Base-by-base conservation (phyloP, 2,888 invertebrate genomes). In the Orgyia antiqua region DNA sequence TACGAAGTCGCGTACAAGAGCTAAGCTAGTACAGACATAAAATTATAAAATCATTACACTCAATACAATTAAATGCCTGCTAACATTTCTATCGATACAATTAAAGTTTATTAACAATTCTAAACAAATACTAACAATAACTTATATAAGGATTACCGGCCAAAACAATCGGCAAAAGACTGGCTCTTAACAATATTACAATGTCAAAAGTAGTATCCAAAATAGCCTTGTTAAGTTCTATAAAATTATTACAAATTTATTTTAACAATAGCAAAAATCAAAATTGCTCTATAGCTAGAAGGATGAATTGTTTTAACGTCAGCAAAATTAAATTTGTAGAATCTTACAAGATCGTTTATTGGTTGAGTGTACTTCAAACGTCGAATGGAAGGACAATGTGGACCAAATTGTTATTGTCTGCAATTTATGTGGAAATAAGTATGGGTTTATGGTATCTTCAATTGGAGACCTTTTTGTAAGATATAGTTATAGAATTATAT, bases 381-480 rank as follows among this genome's bases (percentile, higher is more conserved):
- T 62, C 63, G 47, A 59, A 42, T 45, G 37, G 45, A 46, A 47
- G 61, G 58, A 58, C 59, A 55, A 52, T 42, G 48, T 45, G 37
- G 45, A 43, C 47, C 46, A 56, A 58, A 68, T 61, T 65, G 68
- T 61, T 64, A 67, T 60, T 58, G 55, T 62, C 66, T 58, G 60
- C 56, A 56, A 64, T 68, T 69, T 68, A 69, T 68, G 60, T 45
- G 57, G 46, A 52, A 56, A 55, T 60, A 63, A 64, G 68, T 60
- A 58, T 57, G 56, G 57, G 53, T 59, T 65, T 62, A 65, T 61
- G 57, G 56, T 57, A 50, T 52, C 57, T 57, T 51, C 60, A 61
- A 59, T 54, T 58, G 50, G 44, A 27, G 42, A 37, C 46, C 44
- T 47, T 46, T 45, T 29, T 31, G 36, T 45, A 52, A 45, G 43